Conservation (phyloP, 2,113 vertebrate genomes). For the Indicator maculatus region DNA sequence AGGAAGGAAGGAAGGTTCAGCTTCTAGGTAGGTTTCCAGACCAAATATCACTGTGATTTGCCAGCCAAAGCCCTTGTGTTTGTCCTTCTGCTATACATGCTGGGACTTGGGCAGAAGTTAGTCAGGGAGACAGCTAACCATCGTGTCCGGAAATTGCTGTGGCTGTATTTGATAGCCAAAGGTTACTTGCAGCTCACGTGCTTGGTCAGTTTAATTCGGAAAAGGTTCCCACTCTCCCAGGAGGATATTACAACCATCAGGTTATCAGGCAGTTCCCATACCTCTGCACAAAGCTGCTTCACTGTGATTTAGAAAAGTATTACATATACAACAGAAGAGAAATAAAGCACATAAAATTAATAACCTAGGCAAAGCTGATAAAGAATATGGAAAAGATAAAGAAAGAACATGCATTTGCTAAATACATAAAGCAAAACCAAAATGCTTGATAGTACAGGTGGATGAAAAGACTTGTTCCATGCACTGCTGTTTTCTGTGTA, state of each 20-base stretch:
- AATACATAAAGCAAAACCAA: neutral
- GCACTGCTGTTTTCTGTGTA: neutral
- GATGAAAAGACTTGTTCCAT: neutral
- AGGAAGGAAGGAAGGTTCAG: neutral
- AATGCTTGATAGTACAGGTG: neutral
- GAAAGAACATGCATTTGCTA: neutral
- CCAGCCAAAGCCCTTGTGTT: neutral
- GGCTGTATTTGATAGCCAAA: neutral
- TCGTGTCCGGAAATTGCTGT: fast-evolving
- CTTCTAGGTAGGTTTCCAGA: neutral
- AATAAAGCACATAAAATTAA: neutral
- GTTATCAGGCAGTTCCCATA: neutral
- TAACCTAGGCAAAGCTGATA: neutral
- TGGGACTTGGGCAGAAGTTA: neutral
- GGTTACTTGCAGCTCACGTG: neutral
- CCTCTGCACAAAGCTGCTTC: neutral
- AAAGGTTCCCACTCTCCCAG: neutral
- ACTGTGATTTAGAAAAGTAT: neutral
- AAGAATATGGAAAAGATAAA: neutral
- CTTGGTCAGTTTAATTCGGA: neutral
- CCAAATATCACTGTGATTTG: neutral
- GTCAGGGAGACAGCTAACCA: fast-evolving
- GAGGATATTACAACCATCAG: neutral
- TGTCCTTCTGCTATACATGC: neutral
- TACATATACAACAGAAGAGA: neutral